Evolutionary conservation across 1,140 invertebrate species (phyloP), one percentile per base, ranked within the genome.

Genomic region (Aphelenchoides avenae): DNA sequence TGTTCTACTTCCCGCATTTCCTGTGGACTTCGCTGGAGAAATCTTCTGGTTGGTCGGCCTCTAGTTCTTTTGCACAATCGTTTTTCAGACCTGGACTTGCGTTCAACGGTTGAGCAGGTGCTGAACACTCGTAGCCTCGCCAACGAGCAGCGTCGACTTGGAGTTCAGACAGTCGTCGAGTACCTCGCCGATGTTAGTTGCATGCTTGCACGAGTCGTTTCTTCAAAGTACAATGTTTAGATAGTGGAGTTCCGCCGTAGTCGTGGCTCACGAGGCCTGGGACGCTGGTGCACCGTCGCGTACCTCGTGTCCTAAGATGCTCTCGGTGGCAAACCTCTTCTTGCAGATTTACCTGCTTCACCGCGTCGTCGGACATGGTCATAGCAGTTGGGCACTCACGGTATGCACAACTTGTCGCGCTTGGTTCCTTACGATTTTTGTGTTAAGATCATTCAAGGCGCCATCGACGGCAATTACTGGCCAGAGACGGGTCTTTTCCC

Each of bases 1-100:
- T 44, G 13, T 50, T 50, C 29, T 50, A 50, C 48, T 34, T 46
- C 15, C 48, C 48, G 13, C n/a, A 50, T 53, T 3, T 50, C n/a
- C 13, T 50, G 15, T 50, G 48, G 48, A 44, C 13, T n/a, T 15
- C 13, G 1, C 20, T 44, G 22, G 20, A 44, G 20, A 39, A 39
- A 15, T 18, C 15, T 3, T 46, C 18, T 18, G 43, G 43, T 46
- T 15, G 15, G 15, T 15, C 40, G 11, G 15, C 15, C 22, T n/a
- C 43, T 41, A 2, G 20, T 41, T 46, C 1, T 41, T 34, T 3
- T 41, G 15, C 15, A 3, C 22, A 22, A 15, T 41, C 1, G 18
- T 31, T 41, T 46, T 46, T 46, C 37, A 46, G 43, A 46, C 15
- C 18, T 46, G 15, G 43, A 46, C 22, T 46, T 18, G 18, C 15